phyloP scores from a whole-genome alignment of 2,797 vertebrate genomes.

The Gambelia wislizenii region DNA sequence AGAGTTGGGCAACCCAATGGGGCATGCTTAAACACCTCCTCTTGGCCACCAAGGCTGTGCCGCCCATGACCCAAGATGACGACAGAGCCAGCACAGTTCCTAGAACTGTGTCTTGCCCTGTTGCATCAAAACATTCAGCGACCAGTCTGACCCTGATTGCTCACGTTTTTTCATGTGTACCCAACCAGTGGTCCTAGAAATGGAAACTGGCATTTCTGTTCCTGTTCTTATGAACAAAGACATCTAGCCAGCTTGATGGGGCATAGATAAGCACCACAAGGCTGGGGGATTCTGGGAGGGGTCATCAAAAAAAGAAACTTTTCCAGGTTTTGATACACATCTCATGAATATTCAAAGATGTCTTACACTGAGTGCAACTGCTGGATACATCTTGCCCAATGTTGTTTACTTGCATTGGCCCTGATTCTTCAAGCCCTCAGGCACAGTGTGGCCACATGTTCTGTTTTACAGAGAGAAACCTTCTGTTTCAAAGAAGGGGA shows the following conservation, averaged over 20 bases:
- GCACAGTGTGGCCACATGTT: background rate
- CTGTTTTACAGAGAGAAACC: too few species aligned
- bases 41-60: background rate
- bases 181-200: background rate
- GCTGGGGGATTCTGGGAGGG: background rate
- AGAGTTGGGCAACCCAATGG: background rate
- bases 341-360: too few species aligned
- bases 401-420: background rate
- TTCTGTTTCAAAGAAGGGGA: too few species aligned
- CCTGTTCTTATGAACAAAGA: background rate
- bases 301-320: too few species aligned
- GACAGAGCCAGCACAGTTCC: slow-evolving; percentile 1
- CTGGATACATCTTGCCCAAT: background rate
- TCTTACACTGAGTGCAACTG: too few species aligned
- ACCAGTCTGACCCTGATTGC: background rate
- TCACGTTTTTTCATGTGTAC: background rate
- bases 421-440: background rate
- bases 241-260: background rate
- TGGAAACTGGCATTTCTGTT: background rate
- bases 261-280: background rate
- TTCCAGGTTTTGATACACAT: too few species aligned
- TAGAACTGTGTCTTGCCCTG: background rate
- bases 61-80: slow-evolving; percentile 7
- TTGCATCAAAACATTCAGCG: background rate
- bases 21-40: background rate